Base-by-base conservation (phyloP, 2,888 invertebrate species). In the Aricia artaxerxes region DNA sequence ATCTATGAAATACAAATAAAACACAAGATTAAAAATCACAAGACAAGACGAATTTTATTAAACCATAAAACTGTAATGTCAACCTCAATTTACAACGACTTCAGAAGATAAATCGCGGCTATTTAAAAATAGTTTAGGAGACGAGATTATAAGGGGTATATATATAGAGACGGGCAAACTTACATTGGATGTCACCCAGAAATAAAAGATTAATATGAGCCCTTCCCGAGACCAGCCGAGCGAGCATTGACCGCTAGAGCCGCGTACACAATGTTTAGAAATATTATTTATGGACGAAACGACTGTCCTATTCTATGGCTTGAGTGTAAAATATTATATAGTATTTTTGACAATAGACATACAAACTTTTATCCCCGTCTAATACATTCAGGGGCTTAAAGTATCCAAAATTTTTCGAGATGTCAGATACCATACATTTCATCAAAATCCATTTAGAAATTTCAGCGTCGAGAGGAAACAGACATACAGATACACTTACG, bases 121-220 rank as follows among this genome's bases (percentile, higher is more conserved):
- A 38, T 69, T 69, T 38, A 69, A 38, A 69, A 69, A 69, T 69
- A 35, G 35, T 69, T 69, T 13, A 11, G 31, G 9, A 44, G 44
- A 11, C 75, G 4, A n/a, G 75, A 49, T 57, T 76, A 35, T 76
- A 16, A 44, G 40, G 44, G n/a, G 31, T 44, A 24, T 73, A 73
- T n/a, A 40, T 44, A 57, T 76, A 35, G 16, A 53, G 57, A 44
- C 75, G 44, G 49, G 75, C 40, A 2, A 31, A 44, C 9, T n/a
- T n/a, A 75, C 31, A 83, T 89, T 89, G 89, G 89, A 89, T 85
- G 82, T 83, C 85, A 81, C 86, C 89, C 89, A 89, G 86, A 84
- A 85, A 82, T 81, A 81, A 83, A 82, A 82, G 81, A 80, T 72
- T 79, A 57, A 79, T 80, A 79, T 82, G 80, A 85, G 85, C 87